Evolutionary conservation across 2,888 invertebrate species (phyloP), one percentile per base, ranked within the genome.

Genomic region (Rhabditoides inermis): DNA sequence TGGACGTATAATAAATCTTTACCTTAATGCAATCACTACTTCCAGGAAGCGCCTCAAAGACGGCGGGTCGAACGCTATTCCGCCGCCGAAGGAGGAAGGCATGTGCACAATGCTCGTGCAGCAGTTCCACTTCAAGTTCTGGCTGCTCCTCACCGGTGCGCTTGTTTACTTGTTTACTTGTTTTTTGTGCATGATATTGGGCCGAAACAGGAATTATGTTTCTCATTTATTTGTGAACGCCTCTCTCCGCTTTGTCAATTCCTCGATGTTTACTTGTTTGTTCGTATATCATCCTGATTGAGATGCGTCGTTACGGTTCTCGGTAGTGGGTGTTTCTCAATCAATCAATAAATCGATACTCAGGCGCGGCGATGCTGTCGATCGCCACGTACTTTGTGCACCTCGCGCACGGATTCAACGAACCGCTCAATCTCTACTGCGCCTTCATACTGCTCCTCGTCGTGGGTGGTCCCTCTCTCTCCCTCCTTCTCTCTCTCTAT

Each of bases 61-160:
- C 49, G 73, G 73, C 7, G 73, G 72, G 3, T 49, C 55, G 27
- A 73, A 73, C 46, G 53, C 67, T 18, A 65, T 73, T 30, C 58
- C 59, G 10, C 56, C 66, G 1, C 67, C 69, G 2, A 60, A 56
- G 23, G 63, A 69, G 23, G 54, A 60, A 18, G 67, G 61, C 42
- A 42, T 69, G 6, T 44, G 66, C 32, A 54, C 57, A 36, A 53
- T 71, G 44, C 66, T 73, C 55, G 58, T 65, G 23, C 56, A 55
- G 18, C 73, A 73, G 48, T 73, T 74, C 44, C 67, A 74, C 39
- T 69, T 72, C 61, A 72, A 72, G 53, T 73, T 74, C 48, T 73
- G 73, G 73, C 53, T 73, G 22, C 60, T 73, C 1, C 56, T 74
- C 2, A 58, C 69, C 26, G 68, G 69, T 65, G 22, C 25, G 46